These are phyloP conservation scores for Vimba vimba DNA, from an alignment of 2,113 vertebrate genomes.

Conservation along the genomic window DNA sequence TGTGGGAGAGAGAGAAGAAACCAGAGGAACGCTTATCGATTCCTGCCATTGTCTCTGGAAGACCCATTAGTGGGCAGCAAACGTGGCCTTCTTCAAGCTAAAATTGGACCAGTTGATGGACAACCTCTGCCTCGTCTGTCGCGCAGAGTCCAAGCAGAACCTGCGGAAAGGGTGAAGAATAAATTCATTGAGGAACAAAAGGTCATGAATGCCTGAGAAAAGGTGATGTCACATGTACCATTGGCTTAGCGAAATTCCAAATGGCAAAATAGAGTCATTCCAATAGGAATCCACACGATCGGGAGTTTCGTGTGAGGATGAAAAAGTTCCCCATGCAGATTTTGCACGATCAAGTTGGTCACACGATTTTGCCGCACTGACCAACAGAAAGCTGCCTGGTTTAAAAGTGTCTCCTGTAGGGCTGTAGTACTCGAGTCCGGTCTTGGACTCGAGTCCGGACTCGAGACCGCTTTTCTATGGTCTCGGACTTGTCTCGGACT, in stretches of 20 bases:
- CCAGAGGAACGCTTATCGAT: conserved; percentile 72
- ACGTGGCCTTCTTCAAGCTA: conserved; percentile 97
- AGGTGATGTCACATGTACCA: no score
- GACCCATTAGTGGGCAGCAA: conserved; percentile 89
- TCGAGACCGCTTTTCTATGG: no score
- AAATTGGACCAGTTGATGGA: conserved; percentile 99
- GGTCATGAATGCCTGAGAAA: background rate
- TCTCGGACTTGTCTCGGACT: no score
- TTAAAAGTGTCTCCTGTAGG: no score
- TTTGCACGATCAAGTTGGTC: background rate
- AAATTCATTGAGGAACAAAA: background rate
- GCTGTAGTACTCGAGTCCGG: no score
- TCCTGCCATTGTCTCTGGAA: conserved; percentile 70
- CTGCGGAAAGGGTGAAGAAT: conserved; percentile 67
- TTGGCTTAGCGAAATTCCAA: no score
- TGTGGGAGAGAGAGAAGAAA: conserved; percentile 63
- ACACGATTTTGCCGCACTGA: background rate
- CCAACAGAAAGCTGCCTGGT: background rate
- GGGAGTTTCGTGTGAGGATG: background rate
- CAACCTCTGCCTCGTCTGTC: conserved; percentile 94
- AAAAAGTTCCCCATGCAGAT: background rate
- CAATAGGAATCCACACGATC: background rate
- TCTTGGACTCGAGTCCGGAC: no score
- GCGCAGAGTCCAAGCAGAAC: conserved; percentile 97
- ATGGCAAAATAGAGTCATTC: background rate